A percentile compares a stretch with the other conserved stretches of the same genome.
Evolutionary conservation across 2,888 invertebrate genomes (phyloP).

Genomic region (Diogma glabrata): DNA sequence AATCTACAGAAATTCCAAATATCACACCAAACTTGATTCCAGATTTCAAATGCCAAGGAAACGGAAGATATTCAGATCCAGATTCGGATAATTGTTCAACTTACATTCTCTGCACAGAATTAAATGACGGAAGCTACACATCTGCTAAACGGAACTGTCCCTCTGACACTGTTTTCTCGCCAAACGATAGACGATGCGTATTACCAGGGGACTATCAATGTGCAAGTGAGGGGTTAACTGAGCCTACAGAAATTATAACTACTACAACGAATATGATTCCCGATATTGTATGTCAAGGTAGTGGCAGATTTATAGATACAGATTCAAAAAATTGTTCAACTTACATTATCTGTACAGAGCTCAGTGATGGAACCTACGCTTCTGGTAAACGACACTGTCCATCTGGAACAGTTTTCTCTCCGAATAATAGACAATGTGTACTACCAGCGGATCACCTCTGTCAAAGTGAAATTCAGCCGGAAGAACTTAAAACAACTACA

Average conservation of each 20-base stretch:
- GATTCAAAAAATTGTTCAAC: not conserved
- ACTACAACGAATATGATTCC: no score
- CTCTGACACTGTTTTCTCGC: not conserved
- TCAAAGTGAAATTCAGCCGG: no score
- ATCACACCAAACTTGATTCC: not conserved
- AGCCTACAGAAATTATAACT: no score
- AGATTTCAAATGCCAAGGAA: not conserved
- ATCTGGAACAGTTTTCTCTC: not conserved
- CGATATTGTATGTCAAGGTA: no score
- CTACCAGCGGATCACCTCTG: no score
- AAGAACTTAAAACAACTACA: no score
- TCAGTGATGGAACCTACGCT: not conserved
- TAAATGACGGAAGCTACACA: not conserved
- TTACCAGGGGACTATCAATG: not conserved
- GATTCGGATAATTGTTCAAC: not conserved
- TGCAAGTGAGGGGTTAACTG: not conserved
- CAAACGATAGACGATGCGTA: not conserved
- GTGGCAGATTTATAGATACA: not conserved
- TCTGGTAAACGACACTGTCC: not conserved
- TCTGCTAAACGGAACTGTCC: not conserved
- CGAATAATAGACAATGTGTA: no score
- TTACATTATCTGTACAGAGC: not conserved
- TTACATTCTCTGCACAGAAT: not conserved
- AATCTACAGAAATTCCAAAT: no score
- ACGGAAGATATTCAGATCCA: not conserved